These are phyloP conservation scores for Episyrphus balteatus DNA, from an alignment of 1,140 invertebrate species.

Conservation along the genomic window DNA sequence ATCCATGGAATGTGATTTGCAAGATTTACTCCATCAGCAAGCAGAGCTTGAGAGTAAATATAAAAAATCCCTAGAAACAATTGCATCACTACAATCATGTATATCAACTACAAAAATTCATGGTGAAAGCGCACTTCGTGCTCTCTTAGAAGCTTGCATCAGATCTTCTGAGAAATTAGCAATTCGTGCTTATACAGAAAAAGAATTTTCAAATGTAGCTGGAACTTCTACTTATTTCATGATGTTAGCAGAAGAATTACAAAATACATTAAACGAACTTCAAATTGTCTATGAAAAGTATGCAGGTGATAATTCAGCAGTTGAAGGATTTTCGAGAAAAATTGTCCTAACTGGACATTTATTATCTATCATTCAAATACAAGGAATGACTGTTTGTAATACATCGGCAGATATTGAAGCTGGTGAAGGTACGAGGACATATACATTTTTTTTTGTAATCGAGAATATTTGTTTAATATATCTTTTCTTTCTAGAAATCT, in stretches of 20 bases:
- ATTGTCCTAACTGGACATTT: conserved; percentile 42
- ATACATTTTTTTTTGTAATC: neutral
- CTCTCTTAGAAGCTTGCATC: conserved; percentile 5
- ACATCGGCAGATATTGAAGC: conserved; percentile 59
- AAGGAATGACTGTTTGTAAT: conserved; percentile 59
- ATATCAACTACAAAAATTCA: conserved; percentile 1
- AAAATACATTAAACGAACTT: conserved; percentile 28
- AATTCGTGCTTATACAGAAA: conserved; percentile 1
- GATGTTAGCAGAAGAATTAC: conserved; percentile 5
- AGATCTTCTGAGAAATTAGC: conserved; percentile 7
- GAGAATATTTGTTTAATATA: neutral
- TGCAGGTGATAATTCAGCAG: conserved; percentile 26
- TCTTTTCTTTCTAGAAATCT: too few species aligned
- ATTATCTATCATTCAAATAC: conserved; percentile 49
- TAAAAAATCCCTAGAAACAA: neutral
- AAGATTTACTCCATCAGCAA: conserved; percentile 53
- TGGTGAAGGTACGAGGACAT: conserved; percentile 50
- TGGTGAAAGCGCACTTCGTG: conserved; percentile 1
- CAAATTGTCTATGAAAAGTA: conserved; percentile 31
- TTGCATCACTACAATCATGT: neutral
- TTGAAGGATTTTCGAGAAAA: conserved; percentile 30
- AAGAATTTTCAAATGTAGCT: neutral
- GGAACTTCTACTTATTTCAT: conserved; percentile 5
- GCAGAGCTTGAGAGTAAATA: conserved; percentile 43
- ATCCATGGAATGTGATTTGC: conserved; percentile 51